Evolutionary conservation across 1,140 invertebrate genomes (phyloP).

Genomic region (Ostrea edulis): DNA sequence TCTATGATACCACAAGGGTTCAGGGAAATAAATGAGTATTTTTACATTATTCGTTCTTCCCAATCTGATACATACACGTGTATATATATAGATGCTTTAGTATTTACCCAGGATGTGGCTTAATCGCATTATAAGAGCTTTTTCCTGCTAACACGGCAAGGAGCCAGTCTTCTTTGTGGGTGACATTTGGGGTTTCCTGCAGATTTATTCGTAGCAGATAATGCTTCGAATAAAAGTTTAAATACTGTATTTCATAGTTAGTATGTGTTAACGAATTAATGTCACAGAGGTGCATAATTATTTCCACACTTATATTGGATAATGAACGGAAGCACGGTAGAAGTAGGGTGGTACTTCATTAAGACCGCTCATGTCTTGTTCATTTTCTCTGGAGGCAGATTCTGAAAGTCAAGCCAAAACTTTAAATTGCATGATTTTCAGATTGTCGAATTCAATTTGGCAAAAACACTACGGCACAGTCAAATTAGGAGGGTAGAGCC

Average conservation of each 20-base stretch:
- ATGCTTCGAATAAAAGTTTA: neutral
- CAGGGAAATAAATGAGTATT: slow-evolving; percentile 26
- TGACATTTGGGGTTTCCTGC: neutral
- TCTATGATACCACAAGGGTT: neutral
- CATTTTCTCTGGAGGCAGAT: neutral
- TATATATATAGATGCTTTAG: neutral
- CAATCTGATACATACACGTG: neutral
- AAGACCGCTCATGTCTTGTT: neutral
- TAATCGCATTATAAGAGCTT: slow-evolving; percentile 26
- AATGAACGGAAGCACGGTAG: neutral
- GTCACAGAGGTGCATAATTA: neutral
- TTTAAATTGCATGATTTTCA: slow-evolving; percentile 7
- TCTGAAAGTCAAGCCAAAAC: neutral
- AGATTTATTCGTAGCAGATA: neutral
- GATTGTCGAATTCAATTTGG: slow-evolving; percentile 1
- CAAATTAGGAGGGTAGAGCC: neutral
- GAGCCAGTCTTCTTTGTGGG: slow-evolving; percentile 8
- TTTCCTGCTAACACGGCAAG: neutral
- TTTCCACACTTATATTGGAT: neutral
- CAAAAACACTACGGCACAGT: neutral
- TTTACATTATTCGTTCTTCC: neutral
- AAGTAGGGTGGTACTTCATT: slow-evolving; percentile 6
- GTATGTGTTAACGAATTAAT: neutral
- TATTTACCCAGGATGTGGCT: slow-evolving; percentile 1
- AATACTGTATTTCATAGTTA: neutral